These are phyloP conservation scores for Cyanistes caeruleus DNA, from an alignment of 2,113 vertebrate genomes.

Conservation along the genomic window DNA sequence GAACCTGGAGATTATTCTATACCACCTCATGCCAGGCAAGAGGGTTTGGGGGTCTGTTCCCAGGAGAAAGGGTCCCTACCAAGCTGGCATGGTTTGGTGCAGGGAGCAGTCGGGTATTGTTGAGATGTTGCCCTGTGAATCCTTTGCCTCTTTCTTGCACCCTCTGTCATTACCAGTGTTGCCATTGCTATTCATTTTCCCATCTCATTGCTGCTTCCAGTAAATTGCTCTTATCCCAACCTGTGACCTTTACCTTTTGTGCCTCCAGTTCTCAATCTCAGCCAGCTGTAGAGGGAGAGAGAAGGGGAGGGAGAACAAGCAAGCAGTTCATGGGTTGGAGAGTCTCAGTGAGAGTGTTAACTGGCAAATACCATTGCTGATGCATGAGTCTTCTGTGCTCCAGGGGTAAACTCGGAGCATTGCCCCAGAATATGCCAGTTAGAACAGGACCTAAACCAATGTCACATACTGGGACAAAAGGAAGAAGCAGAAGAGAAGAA, in stretches of 20 bases:
- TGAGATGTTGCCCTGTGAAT: not conserved
- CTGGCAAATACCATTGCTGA: not conserved
- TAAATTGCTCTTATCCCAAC: not conserved
- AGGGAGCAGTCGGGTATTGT: rapidly evolving
- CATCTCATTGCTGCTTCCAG: not conserved
- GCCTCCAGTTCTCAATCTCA: not conserved
- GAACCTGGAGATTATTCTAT: not conserved
- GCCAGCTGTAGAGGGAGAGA: not conserved
- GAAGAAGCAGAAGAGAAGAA: not conserved
- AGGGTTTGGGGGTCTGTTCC: not conserved
- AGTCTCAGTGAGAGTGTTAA: not conserved
- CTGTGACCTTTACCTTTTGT: not conserved
- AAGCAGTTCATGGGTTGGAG: not conserved
- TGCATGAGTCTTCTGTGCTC: not conserved
- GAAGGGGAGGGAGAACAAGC: not conserved
- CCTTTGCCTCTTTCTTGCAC: not conserved
- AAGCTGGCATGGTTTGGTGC: too few species aligned
- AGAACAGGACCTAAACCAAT: not conserved
- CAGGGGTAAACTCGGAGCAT: not conserved
- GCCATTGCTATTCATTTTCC: not conserved
- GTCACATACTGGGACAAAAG: not conserved
- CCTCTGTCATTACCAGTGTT: not conserved
- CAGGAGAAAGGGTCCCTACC: not conserved
- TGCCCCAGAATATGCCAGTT: not conserved
- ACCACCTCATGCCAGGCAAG: not conserved